Evolutionary conservation across 2,888 invertebrate species (phyloP).

Genomic region (Amphimallon solstitiale): DNA sequence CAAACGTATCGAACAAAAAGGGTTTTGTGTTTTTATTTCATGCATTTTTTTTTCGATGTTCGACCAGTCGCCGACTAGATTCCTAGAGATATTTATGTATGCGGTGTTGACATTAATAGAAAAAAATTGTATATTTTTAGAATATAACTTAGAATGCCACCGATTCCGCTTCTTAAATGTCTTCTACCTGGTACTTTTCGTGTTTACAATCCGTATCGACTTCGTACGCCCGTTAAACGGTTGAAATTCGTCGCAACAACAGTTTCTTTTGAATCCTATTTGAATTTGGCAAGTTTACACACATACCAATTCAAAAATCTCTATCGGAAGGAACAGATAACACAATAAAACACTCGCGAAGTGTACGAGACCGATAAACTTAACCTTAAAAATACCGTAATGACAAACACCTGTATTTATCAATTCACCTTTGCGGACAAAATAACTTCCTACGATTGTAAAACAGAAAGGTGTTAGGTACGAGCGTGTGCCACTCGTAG

Average conservation of each 20-base stretch:
- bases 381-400: constrained; percentile 12
- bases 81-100: background rate
- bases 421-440: background rate
- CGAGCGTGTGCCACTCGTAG: background rate
- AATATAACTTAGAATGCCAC: background rate
- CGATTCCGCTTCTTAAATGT: background rate
- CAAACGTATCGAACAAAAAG: background rate
- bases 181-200: background rate
- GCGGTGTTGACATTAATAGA: constrained; percentile 3
- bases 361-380: background rate
- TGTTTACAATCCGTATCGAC: background rate
- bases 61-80: background rate
- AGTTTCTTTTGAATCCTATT: background rate
- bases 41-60: constrained; percentile 15
- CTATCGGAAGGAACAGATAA: no score
- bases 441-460: background rate
- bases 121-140: constrained; percentile 24
- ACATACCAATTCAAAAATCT: background rate
- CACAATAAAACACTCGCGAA: background rate
- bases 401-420: constrained; percentile 17
- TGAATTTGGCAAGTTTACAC: background rate
- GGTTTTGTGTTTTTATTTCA: constrained; percentile 5
- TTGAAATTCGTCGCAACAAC: background rate
- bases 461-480: background rate
- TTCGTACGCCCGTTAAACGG: background rate